These are phyloP conservation scores for Andrena trimmerana DNA, from an alignment of 2,888 invertebrate species.

Conservation along the genomic window DNA sequence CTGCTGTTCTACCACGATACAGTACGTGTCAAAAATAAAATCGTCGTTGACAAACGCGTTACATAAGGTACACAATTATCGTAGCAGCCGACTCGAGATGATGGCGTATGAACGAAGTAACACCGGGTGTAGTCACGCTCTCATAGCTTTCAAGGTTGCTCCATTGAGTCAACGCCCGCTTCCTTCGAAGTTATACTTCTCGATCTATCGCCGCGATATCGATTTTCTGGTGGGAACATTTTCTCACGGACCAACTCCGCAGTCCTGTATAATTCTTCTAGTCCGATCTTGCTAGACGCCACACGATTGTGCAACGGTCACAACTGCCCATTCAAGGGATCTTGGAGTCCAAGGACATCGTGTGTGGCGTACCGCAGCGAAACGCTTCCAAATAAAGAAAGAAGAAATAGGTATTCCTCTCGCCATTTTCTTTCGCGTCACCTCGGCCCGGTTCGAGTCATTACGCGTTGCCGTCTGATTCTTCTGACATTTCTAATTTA, in stretches of 20 bases:
- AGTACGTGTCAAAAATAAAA: not conserved
- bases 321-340: conserved; percentile 63
- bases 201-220: conserved; percentile 42
- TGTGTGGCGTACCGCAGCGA: conserved; percentile 56
- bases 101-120: conserved; percentile 18
- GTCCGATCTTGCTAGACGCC: not conserved
- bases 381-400: conserved; percentile 71
- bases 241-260: not conserved
- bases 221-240: conserved; percentile 20
- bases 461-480: conserved; percentile 3
- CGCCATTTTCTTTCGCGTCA: conserved; percentile 63
- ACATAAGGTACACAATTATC: conserved; percentile 36
- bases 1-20: not conserved
- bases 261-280: not conserved
- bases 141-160: conserved; percentile 81
- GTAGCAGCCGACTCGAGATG: not conserved
- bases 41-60: not conserved
- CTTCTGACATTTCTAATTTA: no score
- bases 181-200: conserved; percentile 46
- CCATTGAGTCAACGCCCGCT: conserved; percentile 81
- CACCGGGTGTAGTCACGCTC: conserved; percentile 74
- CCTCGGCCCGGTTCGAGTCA: conserved; percentile 46
- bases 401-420: conserved; percentile 51
- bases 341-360: conserved; percentile 72
- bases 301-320: conserved; percentile 66